Base-by-base conservation (phyloP, 2,888 invertebrate species). In the Lampropteryx suffumata region DNA sequence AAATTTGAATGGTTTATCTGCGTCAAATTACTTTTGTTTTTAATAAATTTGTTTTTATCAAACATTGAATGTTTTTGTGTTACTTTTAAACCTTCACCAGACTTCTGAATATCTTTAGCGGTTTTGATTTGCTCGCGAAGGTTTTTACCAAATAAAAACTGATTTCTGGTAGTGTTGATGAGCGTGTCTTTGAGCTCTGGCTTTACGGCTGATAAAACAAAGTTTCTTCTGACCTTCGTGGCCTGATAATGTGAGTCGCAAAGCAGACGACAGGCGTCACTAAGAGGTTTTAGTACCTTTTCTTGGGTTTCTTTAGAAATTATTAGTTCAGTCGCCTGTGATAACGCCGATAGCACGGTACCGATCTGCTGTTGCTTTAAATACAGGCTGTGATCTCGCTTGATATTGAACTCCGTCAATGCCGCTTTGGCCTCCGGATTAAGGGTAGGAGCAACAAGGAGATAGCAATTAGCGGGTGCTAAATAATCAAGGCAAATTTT, bases 231-330 rank as follows among this genome's bases (percentile, higher is more conserved):
- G 10, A 14, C 7, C 3, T 17, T 35, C 2, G 35, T 35, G 14
- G 17, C 21, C 14, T 29, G 29, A 29, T 10, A 32, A 11, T 50
- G 44, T 1, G 13, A 24, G 26, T 50, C 44, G 6, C 50, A 50
- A 0, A 50, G 11, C 0, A 44, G 1, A 5, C 50, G 39, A 26
- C 44, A 33, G 1, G 35, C 39, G 27, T 50, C 40, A 27, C 43
- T 50, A 1, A 44, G 17, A 11, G 34, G 33, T 2, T 43, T 32
- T 26, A 34, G 9, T 5, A 21, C 12, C 8, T 33, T n/a, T 32
- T 37, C 29, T 29, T 3, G 29, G 2, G 24, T 34, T 5, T 33
- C 29, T 30, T 30, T 13, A 9, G 6, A 10, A 13, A 50, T n/a
- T 3, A 45, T 11, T 8, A 7, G 4, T 2, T 39, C 24, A 1